Base-by-base conservation (phyloP, 2,888 invertebrate species). In the Elegia similella region DNA sequence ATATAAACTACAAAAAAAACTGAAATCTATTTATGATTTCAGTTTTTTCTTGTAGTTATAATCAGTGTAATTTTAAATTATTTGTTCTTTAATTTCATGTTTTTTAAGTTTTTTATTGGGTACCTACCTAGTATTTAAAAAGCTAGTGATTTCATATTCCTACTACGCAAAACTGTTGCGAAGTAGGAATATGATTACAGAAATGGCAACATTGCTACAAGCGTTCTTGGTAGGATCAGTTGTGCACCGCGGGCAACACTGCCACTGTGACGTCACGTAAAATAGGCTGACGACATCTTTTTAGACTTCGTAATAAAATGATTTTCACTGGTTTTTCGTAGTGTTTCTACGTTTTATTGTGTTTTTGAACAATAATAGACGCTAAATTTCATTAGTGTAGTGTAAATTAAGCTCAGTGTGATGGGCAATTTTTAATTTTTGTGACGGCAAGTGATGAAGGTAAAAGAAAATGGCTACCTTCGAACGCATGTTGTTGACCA, bases 381-480 rank as follows among this genome's bases (percentile, higher is more conserved):
- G 65, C 66, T 69, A 82, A 85, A 83, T 83, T 80, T 71, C 67
- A 63, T 71, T 74, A 79, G 85, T 85, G 80, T 72, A 75, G 82
- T 83, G 82, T 78, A 73, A 72, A 71, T 75, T 82, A 77, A 74
- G 80, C 78, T 76, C 75, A 72, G 81, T 78, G 83, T 76, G 80
- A 88, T 87, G 83, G 79, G 73, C 75, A 75, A 74, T 71, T 73
- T 76, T 69, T 83, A 82, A 79, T 80, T 84, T 80, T 82, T 78
- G 82, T 86, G 86, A 79, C 81, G 75, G 80, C 86, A 80, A 86
- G 84, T 86, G 81, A 87, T 86, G 82, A 82, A 83, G 82, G 81
- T 82, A 83, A 86, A 85, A 83, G 82, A 88, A 88, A 88, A 88
- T 88, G 88, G 87, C 88, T 84, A 77, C 86, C 84, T 81, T 86